A percentile compares a stretch with the other conserved stretches of the same genome.
phyloP scores from a whole-genome alignment of 2,113 vertebrate species.

The Eulacestoma nigropectus region DNA sequence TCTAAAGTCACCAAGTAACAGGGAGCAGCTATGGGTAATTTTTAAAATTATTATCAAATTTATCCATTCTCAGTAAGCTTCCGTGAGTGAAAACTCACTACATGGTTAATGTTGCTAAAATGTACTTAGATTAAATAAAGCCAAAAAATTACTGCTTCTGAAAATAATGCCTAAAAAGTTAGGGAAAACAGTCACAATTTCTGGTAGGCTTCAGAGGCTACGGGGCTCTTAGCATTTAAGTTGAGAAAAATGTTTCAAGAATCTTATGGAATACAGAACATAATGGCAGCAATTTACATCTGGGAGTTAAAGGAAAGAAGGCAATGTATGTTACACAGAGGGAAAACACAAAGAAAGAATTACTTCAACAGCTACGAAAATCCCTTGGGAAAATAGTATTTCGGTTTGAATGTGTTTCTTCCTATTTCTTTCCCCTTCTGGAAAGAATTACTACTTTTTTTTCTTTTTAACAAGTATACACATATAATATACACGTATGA shows the following conservation, averaged over 20 bases:
- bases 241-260: constrained; percentile 30
- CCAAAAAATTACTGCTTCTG: not conserved
- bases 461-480: constrained; percentile 33
- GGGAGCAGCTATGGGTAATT: not conserved
- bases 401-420: constrained; percentile 28
- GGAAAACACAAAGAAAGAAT: constrained; percentile 61
- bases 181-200: not conserved
- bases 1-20: not conserved
- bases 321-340: constrained; percentile 17
- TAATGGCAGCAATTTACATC: constrained; percentile 54
- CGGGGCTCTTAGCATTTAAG: not conserved
- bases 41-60: not conserved
- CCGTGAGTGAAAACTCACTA: not conserved
- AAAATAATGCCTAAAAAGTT: not conserved
- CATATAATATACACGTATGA: constrained; percentile 59
- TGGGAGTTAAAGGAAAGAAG: constrained; percentile 32
- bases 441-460: constrained; percentile 32
- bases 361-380: constrained; percentile 59
- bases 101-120: not conserved
- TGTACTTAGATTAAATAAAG: not conserved
- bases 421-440: constrained; percentile 54
- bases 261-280: constrained; percentile 12
- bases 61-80: not conserved
- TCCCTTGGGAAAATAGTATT: constrained; percentile 46
- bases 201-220: not conserved